phyloP scores from a whole-genome alignment of 2,113 vertebrate species.

The Spea multiplicata region DNA sequence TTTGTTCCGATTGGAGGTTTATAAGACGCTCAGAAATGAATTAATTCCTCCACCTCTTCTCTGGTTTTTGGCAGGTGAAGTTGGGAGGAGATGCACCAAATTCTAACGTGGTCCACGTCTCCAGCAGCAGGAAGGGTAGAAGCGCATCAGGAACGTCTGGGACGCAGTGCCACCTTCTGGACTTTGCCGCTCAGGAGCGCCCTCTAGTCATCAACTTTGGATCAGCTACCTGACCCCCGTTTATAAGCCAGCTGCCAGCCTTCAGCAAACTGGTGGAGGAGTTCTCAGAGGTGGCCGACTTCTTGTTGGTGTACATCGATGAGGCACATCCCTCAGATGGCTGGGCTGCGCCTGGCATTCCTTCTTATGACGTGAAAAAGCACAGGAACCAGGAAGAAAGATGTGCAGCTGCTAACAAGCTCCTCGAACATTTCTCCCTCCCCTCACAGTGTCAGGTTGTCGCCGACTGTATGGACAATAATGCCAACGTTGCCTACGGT shows the following conservation, averaged over 20 bases:
- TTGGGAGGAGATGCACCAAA: slow-evolving; percentile 89
- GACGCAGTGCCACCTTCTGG: slow-evolving; percentile 81
- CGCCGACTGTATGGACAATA: slow-evolving; percentile 97
- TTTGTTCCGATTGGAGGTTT: too few species aligned
- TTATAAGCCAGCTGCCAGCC: slow-evolving; percentile 86
- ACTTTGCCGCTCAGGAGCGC: slow-evolving; percentile 84
- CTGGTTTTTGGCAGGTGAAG: slow-evolving; percentile 75
- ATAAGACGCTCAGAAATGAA: too few species aligned
- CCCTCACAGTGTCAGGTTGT: slow-evolving; percentile 89
- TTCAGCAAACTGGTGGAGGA: slow-evolving; percentile 93
- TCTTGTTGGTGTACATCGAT: slow-evolving; percentile 95
- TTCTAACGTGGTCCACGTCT: slow-evolving; percentile 85
- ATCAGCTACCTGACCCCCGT: slow-evolving; percentile 96
- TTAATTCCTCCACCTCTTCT: too few species aligned
- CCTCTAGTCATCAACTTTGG: slow-evolving; percentile 96
- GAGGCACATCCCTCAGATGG: slow-evolving; percentile 96
- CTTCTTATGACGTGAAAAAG: slow-evolving; percentile 83
- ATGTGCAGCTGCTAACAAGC: slow-evolving; percentile 80
- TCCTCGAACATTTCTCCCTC: slow-evolving; percentile 83
- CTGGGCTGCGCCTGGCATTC: slow-evolving; percentile 85
- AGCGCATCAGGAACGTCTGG: slow-evolving; percentile 50
- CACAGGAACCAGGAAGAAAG: slow-evolving; percentile 89
- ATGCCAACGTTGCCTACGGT: slow-evolving; percentile 89
- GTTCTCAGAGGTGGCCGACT: slow-evolving; percentile 90
- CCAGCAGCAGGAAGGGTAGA: slow-evolving; percentile 57